Evolutionary conservation across 2,113 vertebrate species (phyloP).

Genomic region (Microtus richardsoni): DNA sequence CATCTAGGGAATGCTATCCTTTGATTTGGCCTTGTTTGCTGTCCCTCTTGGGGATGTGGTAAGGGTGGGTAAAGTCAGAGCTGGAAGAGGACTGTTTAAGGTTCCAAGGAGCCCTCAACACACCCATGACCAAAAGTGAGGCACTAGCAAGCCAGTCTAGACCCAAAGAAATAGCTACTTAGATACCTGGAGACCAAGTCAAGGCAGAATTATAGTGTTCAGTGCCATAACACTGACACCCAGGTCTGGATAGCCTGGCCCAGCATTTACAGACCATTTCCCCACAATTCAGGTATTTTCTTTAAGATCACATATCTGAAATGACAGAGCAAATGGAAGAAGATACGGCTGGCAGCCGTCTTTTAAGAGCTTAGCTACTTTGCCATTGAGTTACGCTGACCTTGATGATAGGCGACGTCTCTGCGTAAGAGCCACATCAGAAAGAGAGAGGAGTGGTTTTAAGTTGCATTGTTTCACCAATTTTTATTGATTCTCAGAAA

Average conservation of each 20-base stretch:
- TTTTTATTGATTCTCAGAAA: constrained; percentile 46
- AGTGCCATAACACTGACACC: neutral
- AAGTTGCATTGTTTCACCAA: neutral
- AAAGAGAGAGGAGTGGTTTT: neutral
- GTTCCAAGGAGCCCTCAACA: neutral
- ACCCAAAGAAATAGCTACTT: neutral
- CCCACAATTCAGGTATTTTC: neutral
- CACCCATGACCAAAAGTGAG: neutral
- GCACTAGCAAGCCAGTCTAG: neutral
- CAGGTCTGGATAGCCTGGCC: neutral
- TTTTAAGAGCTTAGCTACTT: neutral
- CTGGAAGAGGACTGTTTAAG: neutral
- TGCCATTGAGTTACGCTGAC: neutral
- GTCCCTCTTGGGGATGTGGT: neutral
- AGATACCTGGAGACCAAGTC: neutral
- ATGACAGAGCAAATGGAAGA: constrained; percentile 10
- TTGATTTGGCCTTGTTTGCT: neutral
- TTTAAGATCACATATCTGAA: constrained; percentile 55
- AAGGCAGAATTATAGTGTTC: neutral
- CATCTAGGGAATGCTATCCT: neutral
- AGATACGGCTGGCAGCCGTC: neutral
- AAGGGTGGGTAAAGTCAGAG: neutral
- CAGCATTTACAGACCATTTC: neutral
- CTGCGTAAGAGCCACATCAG: constrained; percentile 16
- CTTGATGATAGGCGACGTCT: neutral